These are phyloP conservation scores for Prunella himalayana DNA, from an alignment of 2,113 vertebrate species.

Conservation along the genomic window DNA sequence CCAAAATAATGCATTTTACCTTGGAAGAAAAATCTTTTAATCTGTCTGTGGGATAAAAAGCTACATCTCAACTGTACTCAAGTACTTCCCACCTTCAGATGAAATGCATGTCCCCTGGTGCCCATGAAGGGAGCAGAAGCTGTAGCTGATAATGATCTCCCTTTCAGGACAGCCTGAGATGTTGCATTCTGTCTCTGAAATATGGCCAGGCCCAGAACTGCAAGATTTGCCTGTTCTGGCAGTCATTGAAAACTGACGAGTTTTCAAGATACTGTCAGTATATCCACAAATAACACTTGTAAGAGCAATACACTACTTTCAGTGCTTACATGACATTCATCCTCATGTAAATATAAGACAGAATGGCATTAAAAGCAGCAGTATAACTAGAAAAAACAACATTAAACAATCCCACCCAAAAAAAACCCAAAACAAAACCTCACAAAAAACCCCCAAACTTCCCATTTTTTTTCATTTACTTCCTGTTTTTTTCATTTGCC, in stretches of 20 bases:
- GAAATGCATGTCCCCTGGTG: background rate
- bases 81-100: background rate
- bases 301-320: background rate
- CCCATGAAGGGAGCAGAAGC: background rate
- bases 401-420: background rate
- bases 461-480: background rate
- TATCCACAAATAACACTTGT: background rate
- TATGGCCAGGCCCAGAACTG: background rate
- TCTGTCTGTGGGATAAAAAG: background rate
- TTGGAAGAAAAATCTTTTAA: background rate
- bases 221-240: background rate
- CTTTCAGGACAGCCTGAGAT: background rate
- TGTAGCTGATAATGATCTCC: background rate
- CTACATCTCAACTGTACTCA: background rate
- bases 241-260: background rate
- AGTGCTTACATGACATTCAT: background rate
- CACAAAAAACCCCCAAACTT: rapidly evolving
- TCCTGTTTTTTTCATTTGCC: background rate
- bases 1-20: background rate
- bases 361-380: background rate
- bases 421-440: too few relatives aligned
- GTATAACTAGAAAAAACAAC: background rate
- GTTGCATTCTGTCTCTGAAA: background rate
- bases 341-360: background rate
- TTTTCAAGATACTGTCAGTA: background rate